These are phyloP conservation scores for Hydriomena furcata DNA, from an alignment of 2,888 invertebrate genomes.

Conservation along the genomic window DNA sequence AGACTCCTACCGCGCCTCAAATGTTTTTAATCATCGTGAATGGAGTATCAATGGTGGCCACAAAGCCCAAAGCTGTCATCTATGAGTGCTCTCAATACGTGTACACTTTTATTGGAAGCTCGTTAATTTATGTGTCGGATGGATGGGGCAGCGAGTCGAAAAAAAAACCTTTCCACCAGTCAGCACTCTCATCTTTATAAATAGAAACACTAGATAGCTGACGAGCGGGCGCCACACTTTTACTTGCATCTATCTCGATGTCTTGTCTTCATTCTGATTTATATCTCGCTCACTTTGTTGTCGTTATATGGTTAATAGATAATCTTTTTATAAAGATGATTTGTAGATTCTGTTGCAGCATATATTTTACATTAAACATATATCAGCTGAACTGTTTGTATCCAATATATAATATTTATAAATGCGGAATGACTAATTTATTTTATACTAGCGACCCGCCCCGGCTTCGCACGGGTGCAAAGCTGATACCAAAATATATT, in stretches of 20 bases:
- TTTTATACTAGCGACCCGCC: too few species aligned
- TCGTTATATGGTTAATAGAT: conserved; percentile 41
- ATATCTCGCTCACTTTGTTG: conserved; percentile 57
- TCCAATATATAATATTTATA: not conserved
- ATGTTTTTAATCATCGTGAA: conserved; percentile 45
- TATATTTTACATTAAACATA: not conserved
- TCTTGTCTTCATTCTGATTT: conserved; percentile 61
- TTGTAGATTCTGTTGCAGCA: not conserved
- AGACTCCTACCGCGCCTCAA: conserved; percentile 54
- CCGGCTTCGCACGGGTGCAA: too few species aligned
- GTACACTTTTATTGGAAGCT: conserved; percentile 60
- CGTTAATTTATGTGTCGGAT: conserved; percentile 59
- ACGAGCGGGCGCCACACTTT: conserved; percentile 73
- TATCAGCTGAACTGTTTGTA: not conserved
- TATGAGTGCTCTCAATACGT: conserved; percentile 54
- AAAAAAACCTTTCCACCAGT: conserved; percentile 53
- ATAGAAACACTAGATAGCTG: conserved; percentile 59
- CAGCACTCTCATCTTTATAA: conserved; percentile 64
- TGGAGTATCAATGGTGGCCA: conserved; percentile 51
- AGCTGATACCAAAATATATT: too few species aligned
- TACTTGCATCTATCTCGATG: conserved; percentile 63
- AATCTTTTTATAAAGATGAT: conserved; percentile 2
- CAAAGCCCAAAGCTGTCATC: conserved; percentile 52
- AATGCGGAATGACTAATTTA: too few species aligned
- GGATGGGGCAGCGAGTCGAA: conserved; percentile 53